Percentiles rank a stretch among this genome's conserved stretches.
Conservation (phyloP, 1,140 invertebrate genomes). For the Orius insidiosus region DNA sequence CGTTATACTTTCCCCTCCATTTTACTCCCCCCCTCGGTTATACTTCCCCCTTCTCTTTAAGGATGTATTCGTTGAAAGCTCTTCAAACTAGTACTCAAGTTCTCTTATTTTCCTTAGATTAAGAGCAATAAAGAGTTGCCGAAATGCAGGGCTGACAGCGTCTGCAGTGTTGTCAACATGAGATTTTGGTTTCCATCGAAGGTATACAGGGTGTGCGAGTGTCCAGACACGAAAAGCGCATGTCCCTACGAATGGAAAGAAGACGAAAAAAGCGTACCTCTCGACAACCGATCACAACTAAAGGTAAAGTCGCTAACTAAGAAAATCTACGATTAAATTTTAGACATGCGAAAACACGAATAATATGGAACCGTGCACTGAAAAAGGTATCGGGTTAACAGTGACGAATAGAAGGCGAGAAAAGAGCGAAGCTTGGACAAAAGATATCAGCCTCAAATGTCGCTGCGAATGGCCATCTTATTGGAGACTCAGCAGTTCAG, state of each 20-base stretch:
- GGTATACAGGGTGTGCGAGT: constrained; percentile 34
- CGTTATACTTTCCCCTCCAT: no score
- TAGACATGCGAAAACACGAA: constrained; percentile 24
- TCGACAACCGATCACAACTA: constrained; percentile 33
- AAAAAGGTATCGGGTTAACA: constrained; percentile 17
- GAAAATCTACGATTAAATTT: constrained; percentile 14
- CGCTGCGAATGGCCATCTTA: constrained; percentile 17
- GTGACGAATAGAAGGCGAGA: constrained; percentile 16
- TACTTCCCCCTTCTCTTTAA: no score
- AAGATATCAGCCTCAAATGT: constrained; percentile 8
- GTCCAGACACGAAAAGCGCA: constrained; percentile 25
- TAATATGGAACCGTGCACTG: constrained; percentile 15
- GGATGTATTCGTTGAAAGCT: no score
- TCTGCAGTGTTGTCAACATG: constrained; percentile 33
- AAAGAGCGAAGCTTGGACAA: constrained; percentile 17
- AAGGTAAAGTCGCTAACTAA: constrained; percentile 26
- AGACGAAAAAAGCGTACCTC: constrained; percentile 25
- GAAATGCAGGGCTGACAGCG: constrained; percentile 28
- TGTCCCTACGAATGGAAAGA: constrained; percentile 29
- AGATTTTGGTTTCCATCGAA: constrained; percentile 33
- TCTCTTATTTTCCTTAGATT: constrained; percentile 25
- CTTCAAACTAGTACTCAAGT: no score
- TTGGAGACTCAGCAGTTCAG: constrained; percentile 14
- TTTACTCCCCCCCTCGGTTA: no score
- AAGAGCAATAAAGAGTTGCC: constrained; percentile 32